These are phyloP conservation scores for Incurvaria masculella DNA, from an alignment of 2,888 invertebrate genomes.

Conservation along the genomic window DNA sequence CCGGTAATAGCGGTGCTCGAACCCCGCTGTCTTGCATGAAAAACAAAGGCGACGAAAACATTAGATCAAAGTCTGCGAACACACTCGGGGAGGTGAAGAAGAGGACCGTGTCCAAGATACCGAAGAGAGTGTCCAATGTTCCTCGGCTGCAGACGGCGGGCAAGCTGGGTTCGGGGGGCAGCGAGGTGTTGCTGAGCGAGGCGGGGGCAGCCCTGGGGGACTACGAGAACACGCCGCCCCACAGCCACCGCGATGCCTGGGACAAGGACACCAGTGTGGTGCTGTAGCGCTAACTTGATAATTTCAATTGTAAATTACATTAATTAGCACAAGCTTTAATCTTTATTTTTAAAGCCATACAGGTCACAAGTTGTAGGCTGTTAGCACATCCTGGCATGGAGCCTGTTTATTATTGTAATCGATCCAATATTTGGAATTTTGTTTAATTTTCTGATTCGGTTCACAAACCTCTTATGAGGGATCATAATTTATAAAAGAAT, in stretches of 20 bases:
- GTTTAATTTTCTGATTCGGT: no score
- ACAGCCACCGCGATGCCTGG: conserved; percentile 47
- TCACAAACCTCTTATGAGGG: no score
- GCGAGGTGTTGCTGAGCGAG: conserved; percentile 36
- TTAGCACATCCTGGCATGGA: no score
- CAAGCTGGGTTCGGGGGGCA: conserved; percentile 30
- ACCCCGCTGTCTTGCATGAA: conserved; percentile 52
- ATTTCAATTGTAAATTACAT: no score
- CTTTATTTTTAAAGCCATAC: no score
- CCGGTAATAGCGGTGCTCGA: conserved; percentile 33
- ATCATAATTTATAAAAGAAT: no score
- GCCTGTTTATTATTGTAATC: no score
- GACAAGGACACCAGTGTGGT: conserved; percentile 51
- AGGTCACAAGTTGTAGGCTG: no score
- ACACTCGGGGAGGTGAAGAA: conserved; percentile 32
- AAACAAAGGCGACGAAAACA: conserved; percentile 38
- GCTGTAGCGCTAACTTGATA: conserved; percentile 20
- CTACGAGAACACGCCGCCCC: conserved; percentile 51
- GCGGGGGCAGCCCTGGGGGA: conserved; percentile 32
- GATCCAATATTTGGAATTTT: no score
- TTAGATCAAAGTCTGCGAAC: conserved; percentile 46
- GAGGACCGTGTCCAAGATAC: conserved; percentile 25
- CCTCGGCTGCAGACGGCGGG: conserved; percentile 41
- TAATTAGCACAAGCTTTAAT: no score
- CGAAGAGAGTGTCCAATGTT: conserved; percentile 40